Evolutionary conservation across 1,140 invertebrate genomes (phyloP).

Genomic region (Micrasema longulum): DNA sequence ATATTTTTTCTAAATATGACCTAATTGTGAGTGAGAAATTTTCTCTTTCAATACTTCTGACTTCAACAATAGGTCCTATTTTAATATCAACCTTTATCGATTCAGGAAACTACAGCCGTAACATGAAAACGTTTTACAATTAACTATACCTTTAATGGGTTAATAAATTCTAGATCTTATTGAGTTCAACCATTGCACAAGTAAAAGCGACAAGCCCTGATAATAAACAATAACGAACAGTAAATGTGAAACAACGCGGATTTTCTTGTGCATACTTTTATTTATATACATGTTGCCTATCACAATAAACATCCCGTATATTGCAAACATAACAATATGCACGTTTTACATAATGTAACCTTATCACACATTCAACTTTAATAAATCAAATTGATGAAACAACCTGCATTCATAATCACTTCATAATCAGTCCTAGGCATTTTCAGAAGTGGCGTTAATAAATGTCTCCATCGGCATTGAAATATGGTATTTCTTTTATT

Average conservation of each 20-base stretch:
- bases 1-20: no score
- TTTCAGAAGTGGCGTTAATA: no score
- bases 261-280: not conserved
- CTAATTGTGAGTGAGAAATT: not conserved
- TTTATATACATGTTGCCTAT: not conserved
- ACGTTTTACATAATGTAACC: no score
- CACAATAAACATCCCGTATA: no score
- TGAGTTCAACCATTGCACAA: conserved; percentile 23
- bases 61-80: conserved; percentile 25
- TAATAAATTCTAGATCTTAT: conserved; percentile 26
- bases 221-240: not conserved
- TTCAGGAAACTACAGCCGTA: conserved; percentile 13
- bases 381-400: no score
- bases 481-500: no score
- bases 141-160: conserved; percentile 31
- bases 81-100: conserved; percentile 33
- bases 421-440: no score
- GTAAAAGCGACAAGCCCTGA: conserved; percentile 1
- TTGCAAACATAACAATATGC: no score
- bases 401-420: no score
- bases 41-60: not conserved
- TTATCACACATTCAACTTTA: no score
- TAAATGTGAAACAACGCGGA: not conserved
- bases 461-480: no score
- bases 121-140: conserved; percentile 17